Conservation (phyloP, 2,888 invertebrate genomes). For the Pecten maximus region DNA sequence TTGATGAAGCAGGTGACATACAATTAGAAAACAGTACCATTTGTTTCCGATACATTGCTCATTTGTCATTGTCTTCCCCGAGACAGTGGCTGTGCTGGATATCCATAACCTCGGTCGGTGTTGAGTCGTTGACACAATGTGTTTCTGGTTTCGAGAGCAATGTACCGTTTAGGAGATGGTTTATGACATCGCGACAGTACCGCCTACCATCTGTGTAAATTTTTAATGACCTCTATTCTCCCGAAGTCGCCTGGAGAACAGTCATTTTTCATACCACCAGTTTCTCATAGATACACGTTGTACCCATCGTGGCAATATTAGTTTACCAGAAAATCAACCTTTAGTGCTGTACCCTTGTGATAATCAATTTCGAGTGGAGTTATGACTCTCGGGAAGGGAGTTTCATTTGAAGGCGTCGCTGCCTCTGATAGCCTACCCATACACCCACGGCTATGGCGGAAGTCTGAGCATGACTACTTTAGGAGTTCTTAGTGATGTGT, state of each 20-base stretch:
- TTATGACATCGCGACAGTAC: neutral
- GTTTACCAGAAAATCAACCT: neutral
- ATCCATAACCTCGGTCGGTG: neutral
- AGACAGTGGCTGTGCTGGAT: neutral
- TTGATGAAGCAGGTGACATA: neutral
- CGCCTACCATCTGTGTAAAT: neutral
- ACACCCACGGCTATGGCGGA: neutral
- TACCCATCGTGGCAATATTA: neutral
- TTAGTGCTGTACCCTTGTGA: neutral
- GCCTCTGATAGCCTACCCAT: neutral
- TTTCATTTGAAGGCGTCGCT: neutral
- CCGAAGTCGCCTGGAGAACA: neutral
- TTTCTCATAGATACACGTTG: neutral
- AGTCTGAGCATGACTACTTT: neutral
- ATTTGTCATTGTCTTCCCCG: neutral
- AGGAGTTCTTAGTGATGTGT: neutral
- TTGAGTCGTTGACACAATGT: neutral
- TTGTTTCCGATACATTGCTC: neutral
- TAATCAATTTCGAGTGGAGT: neutral
- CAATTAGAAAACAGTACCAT: neutral
- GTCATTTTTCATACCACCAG: neutral
- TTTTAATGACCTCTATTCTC: neutral
- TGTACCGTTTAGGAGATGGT: slow-evolving; percentile 12
- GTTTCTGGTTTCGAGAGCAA: neutral
- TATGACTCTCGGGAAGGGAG: neutral